A percentile compares a stretch with the other conserved stretches of the same genome.
Evolutionary conservation across 2,797 vertebrate genomes (phyloP).

Genomic region (Scyliorhinus canicula): DNA sequence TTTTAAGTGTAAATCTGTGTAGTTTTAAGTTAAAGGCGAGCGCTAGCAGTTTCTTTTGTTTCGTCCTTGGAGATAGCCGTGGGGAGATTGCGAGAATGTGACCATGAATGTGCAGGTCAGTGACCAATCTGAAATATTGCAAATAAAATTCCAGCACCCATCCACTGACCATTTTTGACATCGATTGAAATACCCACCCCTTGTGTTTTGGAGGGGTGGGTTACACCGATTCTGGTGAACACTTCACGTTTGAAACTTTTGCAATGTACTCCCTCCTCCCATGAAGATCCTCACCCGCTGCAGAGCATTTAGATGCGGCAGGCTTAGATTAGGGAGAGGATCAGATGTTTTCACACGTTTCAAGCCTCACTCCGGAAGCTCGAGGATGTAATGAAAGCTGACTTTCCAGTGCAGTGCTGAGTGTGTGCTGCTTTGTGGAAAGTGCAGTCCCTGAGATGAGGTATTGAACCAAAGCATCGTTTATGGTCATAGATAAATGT

Average conservation of each 20-base stretch:
- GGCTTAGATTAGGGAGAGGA: background rate
- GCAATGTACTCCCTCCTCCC: background rate
- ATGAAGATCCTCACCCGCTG: background rate
- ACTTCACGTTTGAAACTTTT: background rate
- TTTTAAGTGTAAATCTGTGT: background rate
- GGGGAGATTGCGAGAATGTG: background rate
- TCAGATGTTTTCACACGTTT: background rate
- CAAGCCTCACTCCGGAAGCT: background rate
- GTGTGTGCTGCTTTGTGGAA: background rate
- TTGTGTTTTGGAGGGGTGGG: background rate
- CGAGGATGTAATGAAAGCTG: background rate
- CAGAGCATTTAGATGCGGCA: background rate
- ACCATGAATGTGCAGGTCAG: background rate
- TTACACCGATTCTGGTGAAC: too few relatives aligned
- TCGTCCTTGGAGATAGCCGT: background rate
- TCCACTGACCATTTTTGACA: background rate
- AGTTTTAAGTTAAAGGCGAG: background rate
- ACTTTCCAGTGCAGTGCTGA: background rate
- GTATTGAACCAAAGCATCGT: background rate
- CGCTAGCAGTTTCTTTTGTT: background rate
- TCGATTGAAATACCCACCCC: background rate
- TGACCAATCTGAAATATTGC: background rate
- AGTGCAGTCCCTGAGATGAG: background rate
- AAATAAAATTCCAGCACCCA: background rate
- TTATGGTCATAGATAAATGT: background rate